phyloP scores from a whole-genome alignment of 2,797 vertebrate species.

The Chloroceryle inda region DNA sequence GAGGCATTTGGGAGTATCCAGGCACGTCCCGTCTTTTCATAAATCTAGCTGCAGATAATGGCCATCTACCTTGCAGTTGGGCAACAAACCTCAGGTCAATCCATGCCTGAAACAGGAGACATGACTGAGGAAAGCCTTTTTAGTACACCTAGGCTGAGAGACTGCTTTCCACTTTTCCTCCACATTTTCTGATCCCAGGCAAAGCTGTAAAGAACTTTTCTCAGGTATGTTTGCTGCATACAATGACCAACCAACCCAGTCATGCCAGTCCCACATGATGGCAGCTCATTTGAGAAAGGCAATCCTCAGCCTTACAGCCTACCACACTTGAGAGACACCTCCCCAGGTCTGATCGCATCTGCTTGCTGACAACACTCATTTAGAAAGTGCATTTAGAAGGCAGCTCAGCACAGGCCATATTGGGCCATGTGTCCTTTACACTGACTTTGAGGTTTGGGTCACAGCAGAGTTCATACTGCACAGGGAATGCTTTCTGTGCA shows the following conservation, averaged over 20 bases:
- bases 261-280: background rate
- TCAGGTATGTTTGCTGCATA: background rate
- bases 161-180: background rate
- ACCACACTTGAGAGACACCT: background rate
- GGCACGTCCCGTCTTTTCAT: background rate
- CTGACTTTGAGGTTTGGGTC: background rate
- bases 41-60: background rate
- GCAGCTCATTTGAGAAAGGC: background rate
- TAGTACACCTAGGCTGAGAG: background rate
- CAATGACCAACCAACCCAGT: background rate
- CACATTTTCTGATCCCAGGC: background rate
- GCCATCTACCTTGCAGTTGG: background rate
- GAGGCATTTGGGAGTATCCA: background rate
- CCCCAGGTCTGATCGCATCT: background rate
- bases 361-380: rapidly evolving
- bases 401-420: background rate
- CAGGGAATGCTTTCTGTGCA: background rate
- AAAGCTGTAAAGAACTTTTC: background rate
- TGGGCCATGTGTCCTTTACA: background rate
- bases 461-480: background rate
- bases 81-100: background rate
- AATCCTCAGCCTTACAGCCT: background rate
- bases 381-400: background rate
- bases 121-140: background rate
- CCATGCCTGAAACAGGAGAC: background rate